Conservation (phyloP, 2,113 vertebrate genomes). For the Sebastes schlegelii region DNA sequence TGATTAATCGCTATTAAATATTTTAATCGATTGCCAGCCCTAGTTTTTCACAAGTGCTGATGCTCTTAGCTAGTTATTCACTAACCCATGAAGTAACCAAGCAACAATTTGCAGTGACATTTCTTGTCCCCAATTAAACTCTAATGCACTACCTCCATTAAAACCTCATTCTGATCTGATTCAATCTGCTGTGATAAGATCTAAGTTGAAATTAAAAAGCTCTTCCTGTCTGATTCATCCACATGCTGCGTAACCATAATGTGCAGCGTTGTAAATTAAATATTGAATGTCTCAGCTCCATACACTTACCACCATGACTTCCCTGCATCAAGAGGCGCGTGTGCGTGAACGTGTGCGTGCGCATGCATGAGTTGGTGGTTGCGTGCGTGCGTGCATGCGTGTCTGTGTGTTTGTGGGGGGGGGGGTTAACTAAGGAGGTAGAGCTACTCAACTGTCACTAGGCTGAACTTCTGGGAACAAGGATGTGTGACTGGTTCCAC, state of each 20-base stretch:
- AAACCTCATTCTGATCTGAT: constrained; percentile 57
- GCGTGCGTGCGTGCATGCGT: background rate
- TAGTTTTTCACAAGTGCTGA: background rate
- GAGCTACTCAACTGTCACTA: constrained; percentile 49
- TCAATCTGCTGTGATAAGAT: constrained; percentile 67
- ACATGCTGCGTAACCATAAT: constrained; percentile 53
- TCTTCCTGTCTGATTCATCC: constrained; percentile 64
- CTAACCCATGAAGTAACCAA: constrained; percentile 26
- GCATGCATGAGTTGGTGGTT: too few species aligned
- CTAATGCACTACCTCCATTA: constrained; percentile 62
- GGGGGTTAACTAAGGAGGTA: background rate
- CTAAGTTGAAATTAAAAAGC: constrained; percentile 74
- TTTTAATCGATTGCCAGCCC: too few species aligned
- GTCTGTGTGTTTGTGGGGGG: background rate
- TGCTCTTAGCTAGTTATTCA: constrained; percentile 6
- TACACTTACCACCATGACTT: constrained; percentile 44
- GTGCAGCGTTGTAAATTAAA: constrained; percentile 64
- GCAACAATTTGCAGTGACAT: constrained; percentile 25
- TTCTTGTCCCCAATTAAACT: constrained; percentile 56
- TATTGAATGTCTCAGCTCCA: constrained; percentile 51
- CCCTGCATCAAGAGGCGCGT: constrained; percentile 9
- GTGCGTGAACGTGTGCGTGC: too few species aligned
- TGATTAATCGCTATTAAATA: too few species aligned
- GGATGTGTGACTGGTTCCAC: constrained; percentile 46
- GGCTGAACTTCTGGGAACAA: constrained; percentile 51